Conservation (phyloP, 2,888 invertebrate genomes). For the Cantharis rufa region DNA sequence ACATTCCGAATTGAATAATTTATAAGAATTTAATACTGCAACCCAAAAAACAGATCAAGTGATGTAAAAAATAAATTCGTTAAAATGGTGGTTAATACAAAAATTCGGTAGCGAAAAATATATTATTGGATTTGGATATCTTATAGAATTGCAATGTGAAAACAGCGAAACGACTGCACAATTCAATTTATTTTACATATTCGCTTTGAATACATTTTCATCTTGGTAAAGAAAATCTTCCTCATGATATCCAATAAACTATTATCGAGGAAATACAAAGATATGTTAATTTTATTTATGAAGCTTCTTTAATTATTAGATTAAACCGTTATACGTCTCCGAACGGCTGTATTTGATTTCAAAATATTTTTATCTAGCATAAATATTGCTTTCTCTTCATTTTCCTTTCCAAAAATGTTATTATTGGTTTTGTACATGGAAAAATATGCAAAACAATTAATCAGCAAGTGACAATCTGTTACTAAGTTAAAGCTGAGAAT, state of each 20-base stretch:
- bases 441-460: too few relatives aligned
- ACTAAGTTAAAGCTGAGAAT: too few relatives aligned
- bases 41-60: conserved; percentile 22
- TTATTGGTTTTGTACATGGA: too few relatives aligned
- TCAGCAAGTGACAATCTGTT: too few relatives aligned
- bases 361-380: background rate
- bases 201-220: conserved; percentile 11
- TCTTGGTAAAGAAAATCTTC: background rate
- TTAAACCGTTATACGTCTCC: background rate
- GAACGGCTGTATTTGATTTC: too few relatives aligned
- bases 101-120: conserved; percentile 18
- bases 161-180: conserved; percentile 17
- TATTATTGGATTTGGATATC: conserved; percentile 24
- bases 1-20: conserved; percentile 21
- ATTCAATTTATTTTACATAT: conserved; percentile 22
- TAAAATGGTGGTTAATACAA: conserved; percentile 26
- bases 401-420: background rate
- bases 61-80: conserved; percentile 11
- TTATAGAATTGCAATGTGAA: conserved; percentile 26
- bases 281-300: background rate
- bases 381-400: background rate
- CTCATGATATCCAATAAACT: background rate
- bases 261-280: background rate
- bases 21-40: conserved; percentile 28
- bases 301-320: background rate